phyloP scores from a whole-genome alignment of 2,113 vertebrate species.

The Ictalurus furcatus region DNA sequence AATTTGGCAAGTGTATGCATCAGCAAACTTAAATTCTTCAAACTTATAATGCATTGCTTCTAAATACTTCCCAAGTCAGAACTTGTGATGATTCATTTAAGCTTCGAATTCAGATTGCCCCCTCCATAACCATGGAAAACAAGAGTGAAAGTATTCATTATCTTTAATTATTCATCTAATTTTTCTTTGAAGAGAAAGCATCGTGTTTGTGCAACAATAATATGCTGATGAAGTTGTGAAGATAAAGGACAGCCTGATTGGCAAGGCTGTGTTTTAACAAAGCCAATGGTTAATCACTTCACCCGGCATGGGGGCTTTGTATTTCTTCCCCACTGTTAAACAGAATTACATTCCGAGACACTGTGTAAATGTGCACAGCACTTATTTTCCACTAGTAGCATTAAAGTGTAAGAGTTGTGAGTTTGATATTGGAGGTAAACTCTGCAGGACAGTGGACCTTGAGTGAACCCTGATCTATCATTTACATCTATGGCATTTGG shows the following conservation, averaged over 20 bases:
- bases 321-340: constrained; percentile 64
- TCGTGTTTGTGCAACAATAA: constrained; percentile 71
- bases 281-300: constrained; percentile 65
- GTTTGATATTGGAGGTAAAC: neutral
- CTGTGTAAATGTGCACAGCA: constrained; percentile 49
- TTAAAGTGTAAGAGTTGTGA: neutral
- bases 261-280: constrained; percentile 69
- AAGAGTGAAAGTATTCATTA: constrained; percentile 59
- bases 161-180: constrained; percentile 68
- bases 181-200: constrained; percentile 54
- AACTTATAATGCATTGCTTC: neutral
- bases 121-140: constrained; percentile 1
- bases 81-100: constrained; percentile 21
- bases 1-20: neutral
- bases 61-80: neutral
- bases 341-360: constrained; percentile 60
- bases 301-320: constrained; percentile 56
- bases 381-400: constrained; percentile 3
- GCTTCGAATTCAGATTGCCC: constrained; percentile 4
- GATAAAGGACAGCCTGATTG: constrained; percentile 67
- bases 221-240: constrained; percentile 63
- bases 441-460: no score
- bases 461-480: no score
- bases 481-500: no score
- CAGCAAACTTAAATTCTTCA: neutral